Base-by-base conservation (phyloP, 2,888 invertebrate species). In the Polymixis flavicincta region DNA sequence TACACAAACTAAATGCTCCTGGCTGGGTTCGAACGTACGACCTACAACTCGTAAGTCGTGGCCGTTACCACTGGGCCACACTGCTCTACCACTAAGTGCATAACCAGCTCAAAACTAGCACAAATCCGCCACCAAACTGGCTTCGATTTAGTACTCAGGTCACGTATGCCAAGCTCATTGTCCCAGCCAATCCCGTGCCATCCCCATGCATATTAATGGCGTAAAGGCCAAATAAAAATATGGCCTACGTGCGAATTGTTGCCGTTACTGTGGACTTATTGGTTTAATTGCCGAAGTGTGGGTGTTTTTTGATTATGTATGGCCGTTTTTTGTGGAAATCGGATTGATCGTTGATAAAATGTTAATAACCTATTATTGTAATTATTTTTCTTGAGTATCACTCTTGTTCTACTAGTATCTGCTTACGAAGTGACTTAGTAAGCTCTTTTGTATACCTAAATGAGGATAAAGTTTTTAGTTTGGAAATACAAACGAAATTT, bases 161-260 rank as follows among this genome's bases (percentile, higher is more conserved):
- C 91, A 91, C 91, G 91, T 91, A 85, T 78, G 69, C 65, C 74
- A 66, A 82, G 83, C 89, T 89, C 88, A 89, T 90, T 90, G 90
- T 86, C 80, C 87, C 84, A 77, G 75, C 83, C 85, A 87, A 86
- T 87, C 82, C 82, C 57, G 78, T 65, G 68, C 82, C 73, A 64
- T 82, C 80, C 75, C 83, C 85, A 86, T 90, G 89, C 89, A 91
- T 91, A 87, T 89, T 90, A 89, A 91, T 89, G 73, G 71, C 70
- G 80, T 82, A 84, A 69, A 85, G 76, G 82, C 76, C 80, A 87
- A 88, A 90, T 88, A 90, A 90, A 90, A 91, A 88, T 90, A 90
- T 87, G 63, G 88, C 82, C 84, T 86, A 89, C 89, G 90, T 88
- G 88, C 67, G 57, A 86, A 86, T 76, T 79, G 82, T 78, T 71